A percentile compares a stretch with the other conserved stretches of the same genome.
Conservation (phyloP, 1,140 invertebrate genomes). For the Zaprionus davidi region DNA sequence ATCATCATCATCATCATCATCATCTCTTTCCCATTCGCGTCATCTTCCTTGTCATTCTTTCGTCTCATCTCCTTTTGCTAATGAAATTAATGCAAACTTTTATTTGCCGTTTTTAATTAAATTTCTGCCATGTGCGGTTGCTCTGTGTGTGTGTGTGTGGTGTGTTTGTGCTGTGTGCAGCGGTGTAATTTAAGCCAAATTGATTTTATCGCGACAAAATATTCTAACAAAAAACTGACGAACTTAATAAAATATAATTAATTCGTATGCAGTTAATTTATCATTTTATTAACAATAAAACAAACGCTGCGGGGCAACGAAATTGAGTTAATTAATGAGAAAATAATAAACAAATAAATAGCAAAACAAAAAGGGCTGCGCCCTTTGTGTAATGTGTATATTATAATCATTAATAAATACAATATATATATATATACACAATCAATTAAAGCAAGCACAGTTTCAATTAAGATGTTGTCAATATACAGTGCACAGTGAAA, state of each 20-base stretch:
- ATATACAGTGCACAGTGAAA: background rate
- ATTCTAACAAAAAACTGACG: background rate
- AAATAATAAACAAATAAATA: slow-evolving; percentile 5
- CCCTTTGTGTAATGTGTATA: background rate
- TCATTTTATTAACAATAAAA: background rate
- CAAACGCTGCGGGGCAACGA: background rate
- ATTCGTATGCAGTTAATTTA: background rate
- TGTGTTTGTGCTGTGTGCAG: slow-evolving; percentile 17
- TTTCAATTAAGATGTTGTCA: background rate
- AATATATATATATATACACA: background rate
- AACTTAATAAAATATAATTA: background rate
- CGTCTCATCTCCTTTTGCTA: slow-evolving; percentile 46
- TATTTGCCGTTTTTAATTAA: slow-evolving; percentile 77
- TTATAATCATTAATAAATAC: background rate
- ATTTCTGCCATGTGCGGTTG: slow-evolving; percentile 47
- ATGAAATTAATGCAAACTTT: slow-evolving; percentile 80
- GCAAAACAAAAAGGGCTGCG: background rate
- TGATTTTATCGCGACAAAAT: slow-evolving; percentile 5
- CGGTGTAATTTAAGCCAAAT: slow-evolving; percentile 58
- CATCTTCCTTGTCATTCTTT: background rate
- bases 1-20: background rate
- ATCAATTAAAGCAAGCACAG: background rate
- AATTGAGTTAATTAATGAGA: background rate
- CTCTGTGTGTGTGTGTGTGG: slow-evolving; percentile 7
- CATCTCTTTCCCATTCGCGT: slow-evolving; percentile 11